Conservation (phyloP, 1,140 invertebrate species). For the Pachypeltis micranthus region DNA sequence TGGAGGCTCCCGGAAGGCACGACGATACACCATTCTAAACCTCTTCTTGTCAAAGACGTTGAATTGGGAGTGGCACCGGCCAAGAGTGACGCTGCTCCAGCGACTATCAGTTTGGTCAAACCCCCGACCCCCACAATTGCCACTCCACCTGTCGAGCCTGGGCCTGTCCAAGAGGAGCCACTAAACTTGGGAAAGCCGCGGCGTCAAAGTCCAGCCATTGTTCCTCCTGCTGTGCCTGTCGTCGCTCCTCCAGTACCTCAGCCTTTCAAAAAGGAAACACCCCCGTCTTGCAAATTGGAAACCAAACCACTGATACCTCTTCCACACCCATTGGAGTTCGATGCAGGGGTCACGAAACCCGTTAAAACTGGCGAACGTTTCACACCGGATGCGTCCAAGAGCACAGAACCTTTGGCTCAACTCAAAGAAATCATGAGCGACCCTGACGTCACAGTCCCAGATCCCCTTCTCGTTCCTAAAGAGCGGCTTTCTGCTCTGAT, state of each 20-base stretch:
- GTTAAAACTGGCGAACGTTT: conserved; percentile 33
- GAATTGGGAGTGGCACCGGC: conserved; percentile 7
- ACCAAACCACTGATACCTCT: conserved; percentile 32
- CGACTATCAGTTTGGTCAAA: conserved; percentile 6
- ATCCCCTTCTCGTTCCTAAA: conserved; percentile 65
- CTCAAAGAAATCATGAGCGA: conserved; percentile 56
- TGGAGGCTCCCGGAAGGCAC: conserved; percentile 22
- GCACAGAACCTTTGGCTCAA: conserved; percentile 52
- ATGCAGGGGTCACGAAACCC: conserved; percentile 26
- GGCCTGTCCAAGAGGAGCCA: conserved; percentile 47
- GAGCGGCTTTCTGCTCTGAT: conserved; percentile 55
- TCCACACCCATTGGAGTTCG: conserved; percentile 30
- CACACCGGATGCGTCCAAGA: conserved; percentile 37
- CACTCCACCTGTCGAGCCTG: background rate
- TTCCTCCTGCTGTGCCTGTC: conserved; percentile 41
- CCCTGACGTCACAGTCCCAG: conserved; percentile 56
- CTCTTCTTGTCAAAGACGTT: conserved; percentile 8
- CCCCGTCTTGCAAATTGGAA: conserved; percentile 34
- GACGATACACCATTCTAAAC: conserved; percentile 19
- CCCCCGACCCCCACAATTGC: background rate
- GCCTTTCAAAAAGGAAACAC: conserved; percentile 11
- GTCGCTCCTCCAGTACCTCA: conserved; percentile 19
- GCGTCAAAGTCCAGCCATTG: too few relatives aligned
- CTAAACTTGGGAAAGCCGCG: conserved; percentile 42
- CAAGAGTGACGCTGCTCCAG: background rate